Conservation (phyloP, 2,888 invertebrate species). For the Sisyra nigra region DNA sequence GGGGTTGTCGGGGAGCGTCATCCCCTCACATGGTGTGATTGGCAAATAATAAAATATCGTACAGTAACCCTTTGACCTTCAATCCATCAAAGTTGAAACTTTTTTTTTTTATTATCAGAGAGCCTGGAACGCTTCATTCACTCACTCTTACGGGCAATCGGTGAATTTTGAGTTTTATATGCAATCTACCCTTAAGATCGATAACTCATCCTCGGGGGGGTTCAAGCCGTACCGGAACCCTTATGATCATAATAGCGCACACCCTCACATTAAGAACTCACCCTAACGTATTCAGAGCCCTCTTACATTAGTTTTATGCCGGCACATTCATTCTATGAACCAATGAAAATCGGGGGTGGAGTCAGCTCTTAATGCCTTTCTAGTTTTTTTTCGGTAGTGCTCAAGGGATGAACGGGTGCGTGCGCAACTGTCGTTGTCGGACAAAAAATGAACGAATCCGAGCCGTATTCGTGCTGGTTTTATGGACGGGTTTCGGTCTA, state of each 20-base stretch:
- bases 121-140: neutral
- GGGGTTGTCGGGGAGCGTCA: too few relatives aligned
- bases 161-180: neutral
- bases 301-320: slow-evolving; percentile 4
- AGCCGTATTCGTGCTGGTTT: too few relatives aligned
- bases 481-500: too few relatives aligned
- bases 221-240: neutral
- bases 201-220: neutral
- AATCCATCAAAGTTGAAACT: slow-evolving; percentile 3
- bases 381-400: neutral
- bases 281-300: slow-evolving; percentile 3
- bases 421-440: neutral
- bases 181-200: slow-evolving; percentile 2
- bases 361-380: slow-evolving; percentile 2
- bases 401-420: neutral
- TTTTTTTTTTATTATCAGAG: slow-evolving; percentile 1
- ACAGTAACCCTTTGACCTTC: slow-evolving; percentile 6
- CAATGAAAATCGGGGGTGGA: slow-evolving; percentile 1
- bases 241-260: slow-evolving; percentile 4
- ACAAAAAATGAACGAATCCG: too few relatives aligned
- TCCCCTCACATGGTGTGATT: too few relatives aligned
- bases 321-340: neutral
- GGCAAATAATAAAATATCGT: neutral
- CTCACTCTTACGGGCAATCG: neutral
- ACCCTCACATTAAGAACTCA: neutral